Percentiles rank a stretch among this genome's conserved stretches.
These are phyloP conservation scores for Chirona hameri DNA, from an alignment of 2,888 invertebrate species.

Conservation along the genomic window DNA sequence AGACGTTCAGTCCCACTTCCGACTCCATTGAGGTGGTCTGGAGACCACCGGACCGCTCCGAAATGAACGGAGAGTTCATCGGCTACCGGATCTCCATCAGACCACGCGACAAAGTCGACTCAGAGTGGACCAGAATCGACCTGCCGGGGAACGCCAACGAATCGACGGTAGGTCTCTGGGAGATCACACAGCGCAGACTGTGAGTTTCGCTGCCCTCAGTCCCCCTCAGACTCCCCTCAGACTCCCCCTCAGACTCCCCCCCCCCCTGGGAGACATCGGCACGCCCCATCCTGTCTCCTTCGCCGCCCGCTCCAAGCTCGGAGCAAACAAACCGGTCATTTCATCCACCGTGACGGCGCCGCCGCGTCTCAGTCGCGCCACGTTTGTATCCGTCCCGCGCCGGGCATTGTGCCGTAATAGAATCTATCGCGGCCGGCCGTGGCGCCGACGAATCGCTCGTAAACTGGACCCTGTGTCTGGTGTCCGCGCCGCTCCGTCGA, in stretches of 20 bases:
- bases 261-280: no score
- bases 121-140: neutral
- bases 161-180: neutral
- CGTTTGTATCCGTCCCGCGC: neutral
- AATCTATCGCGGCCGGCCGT: neutral
- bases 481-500: neutral
- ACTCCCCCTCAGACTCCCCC: no score
- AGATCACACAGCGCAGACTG: no score
- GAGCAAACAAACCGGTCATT: neutral
- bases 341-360: neutral
- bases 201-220: no score
- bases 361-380: neutral
- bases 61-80: slow-evolving; percentile 40
- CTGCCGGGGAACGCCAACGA: neutral
- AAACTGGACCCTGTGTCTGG: neutral
- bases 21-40: slow-evolving; percentile 41
- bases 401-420: neutral
- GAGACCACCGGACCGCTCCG: slow-evolving; percentile 48
- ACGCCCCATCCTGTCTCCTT: neutral
- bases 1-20: neutral
- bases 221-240: no score
- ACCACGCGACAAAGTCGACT: neutral
- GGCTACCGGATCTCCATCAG: neutral
- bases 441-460: neutral
- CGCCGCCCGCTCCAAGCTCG: neutral